Base-by-base conservation (phyloP, 1,140 invertebrate genomes). In the Protaetia brevitarsis region DNA sequence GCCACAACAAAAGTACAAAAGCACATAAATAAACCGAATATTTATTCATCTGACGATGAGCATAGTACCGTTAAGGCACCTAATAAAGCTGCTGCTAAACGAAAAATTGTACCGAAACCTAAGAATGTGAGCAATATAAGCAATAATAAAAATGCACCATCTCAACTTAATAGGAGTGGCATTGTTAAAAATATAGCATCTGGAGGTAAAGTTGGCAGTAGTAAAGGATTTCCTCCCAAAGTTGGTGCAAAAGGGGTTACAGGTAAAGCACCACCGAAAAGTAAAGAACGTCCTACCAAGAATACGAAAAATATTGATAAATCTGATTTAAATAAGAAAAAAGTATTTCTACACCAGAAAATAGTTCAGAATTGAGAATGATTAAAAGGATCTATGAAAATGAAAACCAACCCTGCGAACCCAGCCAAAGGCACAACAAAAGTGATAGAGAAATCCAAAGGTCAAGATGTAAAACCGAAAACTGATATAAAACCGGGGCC, bases 261-360 rank as follows among this genome's bases (percentile, higher is more conserved):
- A n/a, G n/a, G 6, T 34, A 27, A 16, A 1, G 21, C 19, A 37
- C 8, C 10, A 10, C 6, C 57, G 10, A 11, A 51, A 10, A 27
- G n/a, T 61, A 63, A 57, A 31, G 19, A 62, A 62, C 2, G 30
- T 34, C 57, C 68, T 62, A 51, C 51, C 51, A 29, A 59, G 31
- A 37, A 72, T 70, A 64, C 23, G 13, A 34, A 73, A 72, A 69
- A 71, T 27, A 65, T 7, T 74, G 82, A 78, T 26, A 65, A 65
- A 26, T 58, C 30, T 0, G 80, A 83, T 69, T 81, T 84, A 31
- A 87, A 86, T 11, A 91, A 91, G 70, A 90, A 89, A 91, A 91
- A 74, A 92, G 90, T 77, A 92, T 92, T 73, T 92, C 91, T 70
- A 91, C 89, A 68, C 89, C 90, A 1, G 90, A 91, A 70, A 91